A percentile compares a stretch with the other conserved stretches of the same genome.
These are phyloP conservation scores for Clarias batrachus DNA, from an alignment of 2,113 vertebrate species.

Conservation along the genomic window DNA sequence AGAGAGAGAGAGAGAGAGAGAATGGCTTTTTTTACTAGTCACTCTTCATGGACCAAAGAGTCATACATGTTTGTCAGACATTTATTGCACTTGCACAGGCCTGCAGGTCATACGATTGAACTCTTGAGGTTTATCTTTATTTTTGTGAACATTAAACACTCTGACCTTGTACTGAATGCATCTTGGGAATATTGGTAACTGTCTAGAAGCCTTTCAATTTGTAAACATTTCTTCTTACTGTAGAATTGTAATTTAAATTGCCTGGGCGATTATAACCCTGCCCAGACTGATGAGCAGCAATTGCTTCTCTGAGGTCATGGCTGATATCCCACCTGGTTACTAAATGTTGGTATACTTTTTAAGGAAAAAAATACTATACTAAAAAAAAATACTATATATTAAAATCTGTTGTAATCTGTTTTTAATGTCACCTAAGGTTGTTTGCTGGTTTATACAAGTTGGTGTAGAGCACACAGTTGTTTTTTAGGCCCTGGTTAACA, in stretches of 20 bases:
- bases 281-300: background rate
- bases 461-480: no score
- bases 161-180: background rate
- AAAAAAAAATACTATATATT: background rate
- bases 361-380: background rate
- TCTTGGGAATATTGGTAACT: background rate
- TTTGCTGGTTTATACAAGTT: no score
- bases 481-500: no score
- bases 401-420: background rate
- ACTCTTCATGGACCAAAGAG: background rate
- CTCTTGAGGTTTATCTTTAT: background rate
- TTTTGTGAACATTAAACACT: background rate
- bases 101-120: background rate
- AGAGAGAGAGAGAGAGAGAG: background rate
- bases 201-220: background rate
- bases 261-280: background rate
- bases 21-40: background rate
- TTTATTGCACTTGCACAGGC: background rate
- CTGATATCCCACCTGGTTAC: background rate
- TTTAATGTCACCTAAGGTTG: background rate
- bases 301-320: background rate
- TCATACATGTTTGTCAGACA: background rate
- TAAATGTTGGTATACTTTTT: background rate
- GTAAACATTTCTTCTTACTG: background rate
- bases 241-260: background rate